Evolutionary conservation across 2,113 vertebrate genomes (phyloP).

Genomic region (Phrynosoma platyrhinos): DNA sequence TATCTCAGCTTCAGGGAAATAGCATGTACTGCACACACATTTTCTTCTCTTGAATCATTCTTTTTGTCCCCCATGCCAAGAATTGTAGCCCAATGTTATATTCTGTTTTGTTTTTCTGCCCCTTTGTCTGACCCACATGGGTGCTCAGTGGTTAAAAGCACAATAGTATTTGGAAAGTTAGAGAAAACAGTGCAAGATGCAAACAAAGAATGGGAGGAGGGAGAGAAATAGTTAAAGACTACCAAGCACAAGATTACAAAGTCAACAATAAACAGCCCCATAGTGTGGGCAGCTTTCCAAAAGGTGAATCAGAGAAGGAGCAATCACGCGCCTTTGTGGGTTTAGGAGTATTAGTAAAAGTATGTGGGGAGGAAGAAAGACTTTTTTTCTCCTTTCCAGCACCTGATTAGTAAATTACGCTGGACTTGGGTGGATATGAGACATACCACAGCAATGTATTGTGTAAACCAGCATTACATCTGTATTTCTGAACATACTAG

Average conservation of each 20-base stretch:
- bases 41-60: conserved; percentile 1
- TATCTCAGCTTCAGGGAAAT: not conserved
- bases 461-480: not conserved
- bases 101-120: not conserved
- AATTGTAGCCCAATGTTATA: not conserved
- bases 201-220: conserved; percentile 29
- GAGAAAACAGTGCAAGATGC: not conserved
- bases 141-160: not conserved
- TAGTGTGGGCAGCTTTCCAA: not conserved
- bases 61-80: conserved; percentile 32
- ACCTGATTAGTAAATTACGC: not conserved
- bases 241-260: conserved; percentile 32
- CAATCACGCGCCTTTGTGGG: fast-evolving
- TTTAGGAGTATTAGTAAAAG: not conserved
- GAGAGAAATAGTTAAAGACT: not conserved
- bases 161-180: not conserved
- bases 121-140: not conserved
- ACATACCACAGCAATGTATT: not conserved
- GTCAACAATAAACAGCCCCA: fast-evolving
- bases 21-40: not conserved
- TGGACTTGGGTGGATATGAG: conserved; percentile 7
- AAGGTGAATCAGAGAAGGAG: not conserved
- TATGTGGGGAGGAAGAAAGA: not conserved
- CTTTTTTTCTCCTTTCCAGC: not conserved
- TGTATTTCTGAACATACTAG: not conserved